Percentiles rank a stretch among this genome's conserved stretches.
Evolutionary conservation across 2,888 invertebrate species (phyloP).

Genomic region (Protonemura montana): DNA sequence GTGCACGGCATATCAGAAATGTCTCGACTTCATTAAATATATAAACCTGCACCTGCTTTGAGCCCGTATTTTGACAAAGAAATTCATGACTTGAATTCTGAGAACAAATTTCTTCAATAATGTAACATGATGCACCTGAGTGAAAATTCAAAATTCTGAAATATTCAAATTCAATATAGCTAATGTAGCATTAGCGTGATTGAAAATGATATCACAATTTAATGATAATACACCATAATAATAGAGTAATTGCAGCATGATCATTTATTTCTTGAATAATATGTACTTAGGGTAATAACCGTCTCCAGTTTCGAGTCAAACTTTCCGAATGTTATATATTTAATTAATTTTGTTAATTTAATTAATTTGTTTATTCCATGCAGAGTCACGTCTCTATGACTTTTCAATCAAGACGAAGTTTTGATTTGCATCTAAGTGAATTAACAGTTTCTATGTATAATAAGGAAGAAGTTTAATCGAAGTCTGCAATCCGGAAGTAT

Average conservation of each 20-base stretch:
- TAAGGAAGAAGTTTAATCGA: background rate
- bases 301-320: background rate
- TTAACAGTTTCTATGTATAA: background rate
- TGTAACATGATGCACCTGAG: background rate
- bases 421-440: background rate
- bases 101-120: too few species aligned
- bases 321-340: background rate
- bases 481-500: background rate
- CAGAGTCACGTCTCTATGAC: background rate
- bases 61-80: too few species aligned
- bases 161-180: too few species aligned
- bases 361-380: background rate
- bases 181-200: too few species aligned
- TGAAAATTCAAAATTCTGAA: background rate
- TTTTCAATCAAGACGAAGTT: background rate
- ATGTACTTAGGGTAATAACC: background rate
- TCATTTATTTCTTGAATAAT: background rate
- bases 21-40: too few species aligned
- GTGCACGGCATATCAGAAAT: too few species aligned
- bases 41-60: too few species aligned
- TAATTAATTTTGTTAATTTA: background rate
- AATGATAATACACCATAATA: background rate
- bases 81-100: too few species aligned
- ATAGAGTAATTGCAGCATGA: background rate
- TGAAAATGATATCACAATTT: background rate